phyloP scores from a whole-genome alignment of 2,797 vertebrate genomes.

The Sebastolobus alascanus region DNA sequence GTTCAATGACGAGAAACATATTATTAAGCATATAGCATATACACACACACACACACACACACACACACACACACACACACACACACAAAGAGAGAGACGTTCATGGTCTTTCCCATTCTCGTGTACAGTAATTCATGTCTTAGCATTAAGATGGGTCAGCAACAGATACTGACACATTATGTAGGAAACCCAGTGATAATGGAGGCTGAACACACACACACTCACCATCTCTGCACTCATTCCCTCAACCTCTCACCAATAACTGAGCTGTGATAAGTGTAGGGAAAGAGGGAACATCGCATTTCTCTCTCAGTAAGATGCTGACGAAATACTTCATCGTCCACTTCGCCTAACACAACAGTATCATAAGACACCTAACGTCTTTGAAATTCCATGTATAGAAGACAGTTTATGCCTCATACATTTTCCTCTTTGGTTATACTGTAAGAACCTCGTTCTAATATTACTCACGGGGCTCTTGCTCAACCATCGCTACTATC shows the following conservation, averaged over 20 bases:
- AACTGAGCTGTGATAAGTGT: constrained; percentile 49
- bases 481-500: constrained; percentile 11
- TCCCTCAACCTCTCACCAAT: constrained; percentile 47
- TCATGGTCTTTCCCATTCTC: neutral
- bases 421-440: constrained; percentile 7
- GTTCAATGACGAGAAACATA: neutral
- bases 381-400: constrained; percentile 7
- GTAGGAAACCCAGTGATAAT: too few species aligned
- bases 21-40: neutral
- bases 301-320: constrained; percentile 45
- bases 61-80: neutral
- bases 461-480: neutral
- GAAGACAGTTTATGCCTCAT: neutral
- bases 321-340: constrained; percentile 27
- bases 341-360: constrained; percentile 7
- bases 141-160: too few species aligned
- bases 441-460: constrained; percentile 16
- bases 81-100: neutral
- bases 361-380: neutral
- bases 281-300: constrained; percentile 47
- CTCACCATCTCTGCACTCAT: constrained; percentile 18
- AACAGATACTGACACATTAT: too few species aligned
- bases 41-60: neutral
- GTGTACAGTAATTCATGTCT: too few species aligned
- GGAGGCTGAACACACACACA: neutral